A percentile compares a stretch with the other conserved stretches of the same genome.
These are phyloP conservation scores for Crotalus horridus DNA, from an alignment of 2,113 vertebrate species.

Conservation along the genomic window DNA sequence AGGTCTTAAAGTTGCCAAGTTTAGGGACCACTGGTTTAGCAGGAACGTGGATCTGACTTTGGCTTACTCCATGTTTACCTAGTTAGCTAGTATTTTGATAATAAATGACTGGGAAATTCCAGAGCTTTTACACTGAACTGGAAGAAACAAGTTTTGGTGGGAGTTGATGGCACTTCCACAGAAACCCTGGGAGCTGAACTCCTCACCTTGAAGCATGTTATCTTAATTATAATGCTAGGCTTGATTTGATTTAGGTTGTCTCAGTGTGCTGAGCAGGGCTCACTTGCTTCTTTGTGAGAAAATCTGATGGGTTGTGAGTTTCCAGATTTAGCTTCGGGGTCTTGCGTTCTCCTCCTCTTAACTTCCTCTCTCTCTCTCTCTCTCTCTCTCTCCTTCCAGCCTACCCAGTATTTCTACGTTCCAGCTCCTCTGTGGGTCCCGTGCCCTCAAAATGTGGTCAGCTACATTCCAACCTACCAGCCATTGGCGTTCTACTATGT, in stretches of 20 bases:
- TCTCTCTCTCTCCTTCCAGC: background rate
- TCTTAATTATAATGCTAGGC: background rate
- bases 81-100: background rate
- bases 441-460: background rate
- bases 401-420: background rate
- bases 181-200: background rate
- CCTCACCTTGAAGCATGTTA: background rate
- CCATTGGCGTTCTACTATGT: background rate
- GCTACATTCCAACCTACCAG: constrained; percentile 3
- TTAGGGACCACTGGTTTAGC: background rate
- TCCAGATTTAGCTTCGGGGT: background rate
- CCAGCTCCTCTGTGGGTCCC: constrained; percentile 9
- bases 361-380: background rate
- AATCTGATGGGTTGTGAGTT: background rate
- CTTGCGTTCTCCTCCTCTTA: background rate
- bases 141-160: background rate
- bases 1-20: background rate
- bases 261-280: background rate
- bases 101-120: background rate
- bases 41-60: background rate
- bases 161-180: background rate
- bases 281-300: background rate
- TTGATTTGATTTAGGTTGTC: background rate
- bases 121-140: background rate
- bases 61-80: background rate